phyloP scores from a whole-genome alignment of 2,113 vertebrate species.

The Leucoraja erinaceus region DNA sequence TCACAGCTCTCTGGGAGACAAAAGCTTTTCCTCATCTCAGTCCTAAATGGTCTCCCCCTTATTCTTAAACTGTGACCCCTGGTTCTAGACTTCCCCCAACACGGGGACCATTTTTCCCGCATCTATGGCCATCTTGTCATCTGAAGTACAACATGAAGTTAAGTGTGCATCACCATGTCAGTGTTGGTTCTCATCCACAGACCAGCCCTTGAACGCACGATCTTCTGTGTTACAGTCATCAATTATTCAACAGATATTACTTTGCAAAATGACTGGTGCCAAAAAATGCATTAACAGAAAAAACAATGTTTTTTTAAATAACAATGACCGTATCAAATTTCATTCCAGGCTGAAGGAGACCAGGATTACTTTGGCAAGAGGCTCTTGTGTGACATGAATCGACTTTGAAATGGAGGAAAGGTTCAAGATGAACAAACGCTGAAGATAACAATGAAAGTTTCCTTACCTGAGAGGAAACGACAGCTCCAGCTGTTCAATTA shows the following conservation, averaged over 20 bases:
- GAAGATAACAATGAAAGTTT: background rate
- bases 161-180: background rate
- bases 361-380: background rate
- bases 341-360: background rate
- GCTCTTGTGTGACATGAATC: background rate
- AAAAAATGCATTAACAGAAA: background rate
- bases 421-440: background rate
- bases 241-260: background rate
- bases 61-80: too few relatives aligned
- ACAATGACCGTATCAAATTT: background rate
- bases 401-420: background rate
- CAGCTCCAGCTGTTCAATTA: conserved; percentile 76
- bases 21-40: too few relatives aligned
- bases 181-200: background rate
- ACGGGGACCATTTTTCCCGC: too few relatives aligned
- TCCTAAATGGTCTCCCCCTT: too few relatives aligned
- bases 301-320: too few relatives aligned
- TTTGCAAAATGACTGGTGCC: background rate
- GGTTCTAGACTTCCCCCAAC: too few relatives aligned
- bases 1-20: too few relatives aligned
- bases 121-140: background rate
- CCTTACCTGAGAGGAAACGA: conserved; percentile 75
- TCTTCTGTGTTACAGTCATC: background rate
- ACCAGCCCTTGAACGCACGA: too few relatives aligned
- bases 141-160: background rate